Conservation (phyloP, 2,888 invertebrate species). For the Anthophora plumipes region DNA sequence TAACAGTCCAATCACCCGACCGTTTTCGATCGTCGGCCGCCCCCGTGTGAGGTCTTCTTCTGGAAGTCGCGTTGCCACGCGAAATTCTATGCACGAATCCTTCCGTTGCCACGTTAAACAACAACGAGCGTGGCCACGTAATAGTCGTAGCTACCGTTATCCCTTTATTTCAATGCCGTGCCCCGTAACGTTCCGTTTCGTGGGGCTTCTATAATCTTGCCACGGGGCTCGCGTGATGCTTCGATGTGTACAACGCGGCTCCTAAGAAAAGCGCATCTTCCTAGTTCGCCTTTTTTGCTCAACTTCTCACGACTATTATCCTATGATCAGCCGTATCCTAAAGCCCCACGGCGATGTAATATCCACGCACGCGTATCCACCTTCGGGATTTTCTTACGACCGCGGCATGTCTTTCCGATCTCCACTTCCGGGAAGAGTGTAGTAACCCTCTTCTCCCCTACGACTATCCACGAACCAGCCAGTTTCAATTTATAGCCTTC, state of each 20-base stretch:
- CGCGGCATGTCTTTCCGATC: constrained; percentile 43
- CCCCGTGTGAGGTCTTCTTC: no score
- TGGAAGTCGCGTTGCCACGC: constrained; percentile 1
- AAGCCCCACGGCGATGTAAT: constrained; percentile 60
- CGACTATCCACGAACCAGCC: constrained; percentile 3
- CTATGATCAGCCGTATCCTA: constrained; percentile 65
- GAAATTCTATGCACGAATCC: constrained; percentile 12
- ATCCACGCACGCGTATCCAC: constrained; percentile 64
- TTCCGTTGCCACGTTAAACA: neutral
- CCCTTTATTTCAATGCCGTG: constrained; percentile 39
- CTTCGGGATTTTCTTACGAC: constrained; percentile 56
- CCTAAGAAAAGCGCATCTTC: constrained; percentile 43
- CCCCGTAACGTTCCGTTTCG: constrained; percentile 37
- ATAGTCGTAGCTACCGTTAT: constrained; percentile 51
- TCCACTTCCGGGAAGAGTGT: constrained; percentile 59
- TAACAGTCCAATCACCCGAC: constrained; percentile 11
- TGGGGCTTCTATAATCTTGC: constrained; percentile 31
- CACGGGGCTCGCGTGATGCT: constrained; percentile 36
- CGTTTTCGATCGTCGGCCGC: constrained; percentile 1
- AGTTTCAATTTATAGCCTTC: constrained; percentile 39
- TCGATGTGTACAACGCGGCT: constrained; percentile 19
- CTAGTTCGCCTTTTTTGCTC: constrained; percentile 50
- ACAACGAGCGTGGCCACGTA: neutral
- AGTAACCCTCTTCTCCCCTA: neutral
- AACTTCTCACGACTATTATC: constrained; percentile 70